Evolutionary conservation across 2,113 vertebrate genomes (phyloP).

Genomic region (Penelope pileata): DNA sequence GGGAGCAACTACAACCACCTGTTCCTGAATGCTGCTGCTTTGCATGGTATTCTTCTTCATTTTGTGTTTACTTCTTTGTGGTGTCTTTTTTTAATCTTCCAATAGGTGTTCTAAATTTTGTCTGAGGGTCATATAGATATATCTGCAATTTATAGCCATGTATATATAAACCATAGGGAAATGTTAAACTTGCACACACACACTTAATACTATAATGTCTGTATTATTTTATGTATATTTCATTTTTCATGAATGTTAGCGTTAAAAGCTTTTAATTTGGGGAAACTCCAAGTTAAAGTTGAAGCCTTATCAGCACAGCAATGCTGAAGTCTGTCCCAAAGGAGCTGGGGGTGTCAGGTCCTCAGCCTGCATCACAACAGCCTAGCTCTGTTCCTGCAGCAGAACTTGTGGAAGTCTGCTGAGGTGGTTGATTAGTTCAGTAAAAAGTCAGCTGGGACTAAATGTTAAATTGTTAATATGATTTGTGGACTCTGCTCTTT

Average conservation of each 20-base stretch:
- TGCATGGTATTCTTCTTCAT: background rate
- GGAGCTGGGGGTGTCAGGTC: fast-evolving
- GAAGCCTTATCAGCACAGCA: background rate
- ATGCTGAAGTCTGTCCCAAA: background rate
- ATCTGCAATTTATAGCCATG: background rate
- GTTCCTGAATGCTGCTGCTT: background rate
- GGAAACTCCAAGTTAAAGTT: background rate
- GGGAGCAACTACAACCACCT: background rate
- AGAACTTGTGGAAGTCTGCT: background rate
- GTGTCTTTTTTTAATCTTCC: background rate
- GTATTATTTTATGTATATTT: background rate
- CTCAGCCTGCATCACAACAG: background rate
- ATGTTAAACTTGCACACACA: background rate
- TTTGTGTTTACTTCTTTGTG: background rate
- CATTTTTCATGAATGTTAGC: background rate
- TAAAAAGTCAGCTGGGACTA: background rate
- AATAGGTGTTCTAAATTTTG: background rate
- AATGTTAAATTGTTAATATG: background rate
- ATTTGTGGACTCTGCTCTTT: background rate
- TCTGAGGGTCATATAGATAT: background rate
- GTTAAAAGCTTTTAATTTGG: background rate
- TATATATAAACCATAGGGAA: background rate
- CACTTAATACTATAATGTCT: background rate
- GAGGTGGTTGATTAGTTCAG: background rate
- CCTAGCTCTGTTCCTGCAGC: background rate